Conservation (phyloP, 2,113 vertebrate species). For the Xenopus laevis region DNA sequence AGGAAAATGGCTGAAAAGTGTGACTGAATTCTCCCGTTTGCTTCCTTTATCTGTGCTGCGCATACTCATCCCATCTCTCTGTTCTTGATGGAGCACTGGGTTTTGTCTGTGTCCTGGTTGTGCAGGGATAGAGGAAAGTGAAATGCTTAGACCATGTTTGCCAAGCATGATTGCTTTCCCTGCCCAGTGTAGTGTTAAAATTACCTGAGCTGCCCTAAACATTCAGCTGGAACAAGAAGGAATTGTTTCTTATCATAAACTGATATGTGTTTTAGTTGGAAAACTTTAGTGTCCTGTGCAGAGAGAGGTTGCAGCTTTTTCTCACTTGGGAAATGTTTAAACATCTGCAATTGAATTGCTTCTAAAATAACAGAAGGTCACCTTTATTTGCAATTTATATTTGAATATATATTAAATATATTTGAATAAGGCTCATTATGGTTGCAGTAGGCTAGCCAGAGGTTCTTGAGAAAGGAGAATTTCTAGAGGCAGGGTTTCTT, state of each 20-base stretch:
- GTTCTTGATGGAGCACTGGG: too few species aligned
- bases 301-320: not conserved
- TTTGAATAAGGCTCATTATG: too few species aligned
- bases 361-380: not conserved
- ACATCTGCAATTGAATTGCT: not conserved
- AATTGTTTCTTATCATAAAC: constrained; percentile 28
- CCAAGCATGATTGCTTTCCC: constrained; percentile 21
- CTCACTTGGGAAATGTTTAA: not conserved
- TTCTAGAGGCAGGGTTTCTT: too few species aligned
- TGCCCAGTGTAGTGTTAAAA: constrained; percentile 28
- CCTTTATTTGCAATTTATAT: too few species aligned
- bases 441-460: too few species aligned
- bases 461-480: too few species aligned
- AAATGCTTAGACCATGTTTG: not conserved
- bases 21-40: too few species aligned
- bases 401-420: too few species aligned
- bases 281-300: not conserved
- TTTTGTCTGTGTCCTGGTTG: too few species aligned
- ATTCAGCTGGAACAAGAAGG: constrained; percentile 14
- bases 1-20: too few species aligned
- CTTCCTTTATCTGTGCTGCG: too few species aligned
- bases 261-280: constrained; percentile 8
- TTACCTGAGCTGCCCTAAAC: constrained; percentile 8
- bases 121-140: constrained; percentile 18
- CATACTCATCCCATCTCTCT: too few species aligned